Evolutionary conservation across 2,113 vertebrate species (phyloP).

Genomic region (Phrynosoma blainvillii): DNA sequence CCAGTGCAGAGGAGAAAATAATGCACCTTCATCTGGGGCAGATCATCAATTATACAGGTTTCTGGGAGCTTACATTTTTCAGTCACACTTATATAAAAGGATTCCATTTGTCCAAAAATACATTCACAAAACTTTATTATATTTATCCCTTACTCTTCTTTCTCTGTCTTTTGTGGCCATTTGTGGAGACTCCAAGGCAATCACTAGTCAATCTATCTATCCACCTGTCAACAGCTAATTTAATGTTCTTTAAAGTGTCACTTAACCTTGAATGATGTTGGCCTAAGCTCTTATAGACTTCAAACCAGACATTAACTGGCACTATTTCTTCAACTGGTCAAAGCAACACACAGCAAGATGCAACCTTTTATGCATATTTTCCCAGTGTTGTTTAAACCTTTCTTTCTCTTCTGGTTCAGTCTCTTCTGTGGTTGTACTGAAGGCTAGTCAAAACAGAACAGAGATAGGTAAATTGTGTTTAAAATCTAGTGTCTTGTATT

Average conservation of each 20-base stretch:
- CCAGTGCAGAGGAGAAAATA: not conserved
- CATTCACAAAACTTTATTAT: conserved; percentile 11
- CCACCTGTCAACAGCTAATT: conserved; percentile 66
- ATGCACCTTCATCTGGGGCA: conserved; percentile 23
- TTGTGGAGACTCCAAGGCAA: conserved; percentile 30
- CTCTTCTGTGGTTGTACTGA: conserved; percentile 25
- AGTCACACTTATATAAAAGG: conserved; percentile 20
- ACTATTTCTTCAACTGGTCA: conserved; percentile 54
- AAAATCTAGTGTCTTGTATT: conserved; percentile 43
- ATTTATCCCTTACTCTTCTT: conserved; percentile 15
- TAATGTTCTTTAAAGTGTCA: conserved; percentile 66
- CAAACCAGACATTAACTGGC: conserved; percentile 36
- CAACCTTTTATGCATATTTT: conserved; percentile 57
- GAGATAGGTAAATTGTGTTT: conserved; percentile 13
- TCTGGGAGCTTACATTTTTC: conserved; percentile 16
- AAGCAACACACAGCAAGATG: conserved; percentile 43
- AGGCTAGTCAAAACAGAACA: conserved; percentile 20
- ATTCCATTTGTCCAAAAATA: not conserved
- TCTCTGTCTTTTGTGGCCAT: conserved; percentile 49
- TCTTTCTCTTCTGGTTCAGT: conserved; percentile 41
- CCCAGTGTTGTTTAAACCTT: conserved; percentile 44
- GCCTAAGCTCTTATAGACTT: conserved; percentile 30
- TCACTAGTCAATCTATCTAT: conserved; percentile 58
- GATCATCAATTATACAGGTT: conserved; percentile 25
- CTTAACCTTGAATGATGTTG: conserved; percentile 58